Evolutionary conservation across 2,113 vertebrate genomes (phyloP).

Genomic region (Steatornis caripensis): DNA sequence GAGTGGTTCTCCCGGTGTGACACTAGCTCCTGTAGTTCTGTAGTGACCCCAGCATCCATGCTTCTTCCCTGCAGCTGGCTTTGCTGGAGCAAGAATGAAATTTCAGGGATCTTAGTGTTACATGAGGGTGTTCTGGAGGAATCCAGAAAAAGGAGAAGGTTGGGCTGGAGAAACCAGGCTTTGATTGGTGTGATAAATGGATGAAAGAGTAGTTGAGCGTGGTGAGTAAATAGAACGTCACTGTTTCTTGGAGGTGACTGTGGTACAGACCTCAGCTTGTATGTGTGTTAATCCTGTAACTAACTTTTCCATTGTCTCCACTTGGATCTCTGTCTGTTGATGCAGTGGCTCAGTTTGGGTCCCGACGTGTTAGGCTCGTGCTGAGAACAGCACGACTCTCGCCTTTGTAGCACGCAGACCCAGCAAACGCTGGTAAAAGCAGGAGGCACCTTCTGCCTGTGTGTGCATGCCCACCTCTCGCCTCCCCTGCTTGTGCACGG

Average conservation of each 20-base stretch:
- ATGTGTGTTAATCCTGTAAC: not conserved
- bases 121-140: too few species aligned
- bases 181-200: not conserved
- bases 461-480: not conserved
- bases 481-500: rapidly evolving
- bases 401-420: not conserved
- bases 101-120: not conserved
- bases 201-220: not conserved
- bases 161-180: not conserved
- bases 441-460: not conserved
- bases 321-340: not conserved
- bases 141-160: not conserved
- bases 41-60: rapidly evolving
- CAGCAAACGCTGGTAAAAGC: not conserved
- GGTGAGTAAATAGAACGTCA: not conserved
- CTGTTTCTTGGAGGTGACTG: not conserved
- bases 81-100: not conserved
- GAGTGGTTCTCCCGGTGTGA: not conserved
- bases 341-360: not conserved
- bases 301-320: not conserved
- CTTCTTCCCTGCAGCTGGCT: not conserved
- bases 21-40: not conserved
- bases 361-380: not conserved
- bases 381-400: not conserved
- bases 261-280: not conserved